Evolutionary conservation across 2,888 invertebrate species (phyloP).

Genomic region (Drosophila austrosaltans): DNA sequence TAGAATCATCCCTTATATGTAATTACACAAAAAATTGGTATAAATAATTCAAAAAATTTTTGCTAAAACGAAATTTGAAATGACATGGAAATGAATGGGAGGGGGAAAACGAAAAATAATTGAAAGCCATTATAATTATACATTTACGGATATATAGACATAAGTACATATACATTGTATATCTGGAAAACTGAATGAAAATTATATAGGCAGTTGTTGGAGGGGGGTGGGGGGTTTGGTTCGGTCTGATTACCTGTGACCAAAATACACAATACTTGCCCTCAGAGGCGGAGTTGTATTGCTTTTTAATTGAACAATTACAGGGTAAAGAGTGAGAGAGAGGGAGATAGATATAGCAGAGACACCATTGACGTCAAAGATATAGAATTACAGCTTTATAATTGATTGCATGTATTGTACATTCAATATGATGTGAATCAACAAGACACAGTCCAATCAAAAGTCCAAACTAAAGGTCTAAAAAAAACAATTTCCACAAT

Average conservation of each 20-base stretch:
- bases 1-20: slow-evolving; percentile 50
- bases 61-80: slow-evolving; percentile 25
- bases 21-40: slow-evolving; percentile 55
- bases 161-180: slow-evolving; percentile 7
- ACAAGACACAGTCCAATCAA: neutral
- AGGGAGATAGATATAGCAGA: neutral
- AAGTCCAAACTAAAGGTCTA: neutral
- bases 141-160: slow-evolving; percentile 1
- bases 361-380: slow-evolving; percentile 10
- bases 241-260: slow-evolving; percentile 45
- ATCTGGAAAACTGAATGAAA: slow-evolving; percentile 5
- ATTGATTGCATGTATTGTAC: neutral
- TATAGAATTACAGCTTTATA: slow-evolving; percentile 9
- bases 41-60: slow-evolving; percentile 63
- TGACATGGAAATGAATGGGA: too few relatives aligned
- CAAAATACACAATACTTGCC: slow-evolving; percentile 27
- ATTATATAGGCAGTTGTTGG: neutral
- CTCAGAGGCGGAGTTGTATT: slow-evolving; percentile 7
- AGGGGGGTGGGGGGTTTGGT: slow-evolving; percentile 30
- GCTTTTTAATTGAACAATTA: slow-evolving; percentile 35
- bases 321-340: neutral
- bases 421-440: neutral
- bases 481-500: neutral
- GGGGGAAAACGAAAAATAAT: slow-evolving; percentile 41
- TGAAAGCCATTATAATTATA: slow-evolving; percentile 49